Conservation (phyloP, 1,140 invertebrate species). For the Aphidius ervi region DNA sequence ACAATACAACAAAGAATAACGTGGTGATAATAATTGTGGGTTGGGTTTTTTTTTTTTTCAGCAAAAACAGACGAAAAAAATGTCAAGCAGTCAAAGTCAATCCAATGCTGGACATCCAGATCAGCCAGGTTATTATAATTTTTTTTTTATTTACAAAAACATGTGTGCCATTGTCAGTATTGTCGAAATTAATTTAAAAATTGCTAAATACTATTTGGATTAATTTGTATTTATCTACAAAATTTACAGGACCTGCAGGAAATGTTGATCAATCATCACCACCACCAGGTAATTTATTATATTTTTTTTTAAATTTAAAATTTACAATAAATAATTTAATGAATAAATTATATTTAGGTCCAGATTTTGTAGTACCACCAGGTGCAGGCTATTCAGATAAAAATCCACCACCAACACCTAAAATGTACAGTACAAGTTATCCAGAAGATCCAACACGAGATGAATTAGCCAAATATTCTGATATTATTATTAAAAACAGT, state of each 20-base stretch:
- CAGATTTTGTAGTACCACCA: slow-evolving; percentile 29
- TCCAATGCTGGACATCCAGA: slow-evolving; percentile 31
- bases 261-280: slow-evolving; percentile 32
- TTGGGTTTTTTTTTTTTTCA: slow-evolving; percentile 24
- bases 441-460: slow-evolving; percentile 56
- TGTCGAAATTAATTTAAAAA: slow-evolving; percentile 23
- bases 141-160: too few species aligned
- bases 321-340: slow-evolving; percentile 2
- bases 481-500: slow-evolving; percentile 70
- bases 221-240: background rate
- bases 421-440: slow-evolving; percentile 45
- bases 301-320: background rate
- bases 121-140: too few species aligned
- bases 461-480: slow-evolving; percentile 65
- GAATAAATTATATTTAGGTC: slow-evolving; percentile 18
- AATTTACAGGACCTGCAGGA: background rate
- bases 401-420: slow-evolving; percentile 33
- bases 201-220: slow-evolving; percentile 12
- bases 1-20: background rate
- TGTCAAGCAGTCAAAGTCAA: too few species aligned
- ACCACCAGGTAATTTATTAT: slow-evolving; percentile 15
- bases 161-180: slow-evolving; percentile 40
- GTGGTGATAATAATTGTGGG: slow-evolving; percentile 31
- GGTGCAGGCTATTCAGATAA: slow-evolving; percentile 34
- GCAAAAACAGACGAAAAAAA: too few species aligned